Evolutionary conservation across 1,140 invertebrate genomes (phyloP).

Genomic region (Neoseiulus cucumeris): DNA sequence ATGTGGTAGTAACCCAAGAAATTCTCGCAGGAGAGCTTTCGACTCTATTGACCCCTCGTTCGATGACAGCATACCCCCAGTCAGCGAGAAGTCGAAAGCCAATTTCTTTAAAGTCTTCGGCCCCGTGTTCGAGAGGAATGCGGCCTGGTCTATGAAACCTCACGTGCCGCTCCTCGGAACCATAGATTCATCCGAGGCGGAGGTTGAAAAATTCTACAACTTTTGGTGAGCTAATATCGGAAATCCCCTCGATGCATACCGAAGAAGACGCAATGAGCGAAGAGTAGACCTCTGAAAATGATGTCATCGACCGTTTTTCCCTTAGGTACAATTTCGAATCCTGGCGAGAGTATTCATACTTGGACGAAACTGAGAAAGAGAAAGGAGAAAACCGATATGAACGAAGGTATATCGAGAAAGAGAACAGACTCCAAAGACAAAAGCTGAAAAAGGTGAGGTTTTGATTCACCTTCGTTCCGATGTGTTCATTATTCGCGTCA

Average conservation of each 20-base stretch:
- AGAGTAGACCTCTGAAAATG: no score
- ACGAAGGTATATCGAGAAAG: background rate
- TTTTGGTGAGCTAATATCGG: conserved; percentile 30
- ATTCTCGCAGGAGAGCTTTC: conserved; percentile 69
- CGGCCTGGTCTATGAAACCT: conserved; percentile 68
- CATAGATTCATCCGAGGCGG: conserved; percentile 35
- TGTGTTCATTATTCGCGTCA: conserved; percentile 8
- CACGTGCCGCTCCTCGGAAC: conserved; percentile 67
- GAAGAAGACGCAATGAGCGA: background rate
- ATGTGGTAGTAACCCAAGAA: conserved; percentile 84
- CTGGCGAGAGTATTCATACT: conserved; percentile 96
- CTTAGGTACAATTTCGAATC: conserved; percentile 97
- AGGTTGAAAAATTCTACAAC: conserved; percentile 36
- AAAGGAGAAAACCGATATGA: conserved; percentile 53
- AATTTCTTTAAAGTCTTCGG: conserved; percentile 57
- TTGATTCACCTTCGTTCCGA: conserved; percentile 18
- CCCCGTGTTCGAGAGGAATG: conserved; percentile 60
- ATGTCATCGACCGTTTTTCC: conserved; percentile 34
- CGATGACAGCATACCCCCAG: conserved; percentile 62
- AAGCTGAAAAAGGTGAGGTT: background rate
- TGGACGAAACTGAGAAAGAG: conserved; percentile 96
- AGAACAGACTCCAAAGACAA: background rate
- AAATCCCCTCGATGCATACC: background rate
- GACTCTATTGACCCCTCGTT: conserved; percentile 91
- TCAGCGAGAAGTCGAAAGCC: conserved; percentile 44